Conservation (phyloP, 2,797 vertebrate species). For the Cyclura pinguis region DNA sequence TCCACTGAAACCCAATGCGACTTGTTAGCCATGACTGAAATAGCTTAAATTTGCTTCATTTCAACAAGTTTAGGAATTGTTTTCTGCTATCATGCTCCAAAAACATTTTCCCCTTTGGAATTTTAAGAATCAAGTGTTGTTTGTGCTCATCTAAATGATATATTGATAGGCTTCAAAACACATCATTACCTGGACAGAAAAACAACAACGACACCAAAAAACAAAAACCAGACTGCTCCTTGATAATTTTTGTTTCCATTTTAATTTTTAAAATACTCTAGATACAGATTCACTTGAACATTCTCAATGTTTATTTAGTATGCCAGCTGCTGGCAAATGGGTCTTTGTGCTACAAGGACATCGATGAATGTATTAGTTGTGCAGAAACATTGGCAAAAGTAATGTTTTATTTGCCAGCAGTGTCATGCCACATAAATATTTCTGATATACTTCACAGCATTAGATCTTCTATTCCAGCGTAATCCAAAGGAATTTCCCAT, state of each 20-base stretch:
- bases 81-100: background rate
- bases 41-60: background rate
- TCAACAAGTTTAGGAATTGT: background rate
- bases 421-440: constrained; percentile 36
- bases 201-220: too few relatives aligned
- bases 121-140: background rate
- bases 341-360: constrained; percentile 21
- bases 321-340: constrained; percentile 25
- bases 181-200: background rate
- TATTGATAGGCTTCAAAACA: constrained; percentile 21
- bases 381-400: constrained; percentile 41
- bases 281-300: constrained; percentile 33
- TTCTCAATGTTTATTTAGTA: background rate
- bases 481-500: background rate
- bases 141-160: background rate
- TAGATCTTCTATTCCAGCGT: background rate
- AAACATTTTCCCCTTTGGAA: background rate
- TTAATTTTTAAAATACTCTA: constrained; percentile 37
- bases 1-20: background rate
- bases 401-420: constrained; percentile 9
- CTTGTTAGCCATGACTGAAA: background rate
- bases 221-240: background rate
- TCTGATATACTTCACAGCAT: constrained; percentile 16
- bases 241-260: constrained; percentile 28
- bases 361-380: constrained; percentile 35